phyloP scores from a whole-genome alignment of 2,797 vertebrate genomes.

The Malurus splendens region DNA sequence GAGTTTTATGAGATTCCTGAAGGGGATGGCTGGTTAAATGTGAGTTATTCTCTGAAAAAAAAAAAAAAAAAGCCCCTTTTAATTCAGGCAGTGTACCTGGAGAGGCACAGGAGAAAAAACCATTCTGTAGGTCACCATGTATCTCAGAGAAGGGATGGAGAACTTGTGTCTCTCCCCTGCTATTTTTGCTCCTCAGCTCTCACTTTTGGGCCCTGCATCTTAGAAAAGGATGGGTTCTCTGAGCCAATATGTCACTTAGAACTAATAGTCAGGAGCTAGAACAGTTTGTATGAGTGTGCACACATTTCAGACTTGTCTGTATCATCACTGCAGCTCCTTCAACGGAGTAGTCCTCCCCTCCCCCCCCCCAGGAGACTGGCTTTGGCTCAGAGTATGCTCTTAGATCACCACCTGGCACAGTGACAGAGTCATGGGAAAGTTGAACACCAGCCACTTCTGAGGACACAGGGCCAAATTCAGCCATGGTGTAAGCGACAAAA shows the following conservation, averaged over 20 bases:
- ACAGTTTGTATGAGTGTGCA: neutral
- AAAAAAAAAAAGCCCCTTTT: neutral
- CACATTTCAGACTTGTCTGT: slow-evolving; percentile 7
- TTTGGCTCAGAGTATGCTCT: slow-evolving; percentile 38
- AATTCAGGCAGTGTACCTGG: neutral
- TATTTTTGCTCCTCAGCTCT: slow-evolving; percentile 1
- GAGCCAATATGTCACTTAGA: neutral
- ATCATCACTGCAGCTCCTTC: slow-evolving; percentile 36
- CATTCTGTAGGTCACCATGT: neutral
- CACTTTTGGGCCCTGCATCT: neutral
- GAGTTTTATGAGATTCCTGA: neutral
- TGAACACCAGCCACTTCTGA: slow-evolving; percentile 57
- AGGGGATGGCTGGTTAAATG: neutral
- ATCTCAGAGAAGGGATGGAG: neutral
- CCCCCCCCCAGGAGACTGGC: neutral
- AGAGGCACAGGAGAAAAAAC: neutral
- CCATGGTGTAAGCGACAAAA: neutral
- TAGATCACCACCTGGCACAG: slow-evolving; percentile 58
- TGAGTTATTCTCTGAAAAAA: neutral
- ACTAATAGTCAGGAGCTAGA: slow-evolving; percentile 6
- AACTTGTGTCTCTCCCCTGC: neutral
- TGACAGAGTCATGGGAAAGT: slow-evolving; percentile 63
- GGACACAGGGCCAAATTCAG: slow-evolving; percentile 43
- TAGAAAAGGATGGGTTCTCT: neutral
- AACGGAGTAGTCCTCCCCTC: slow-evolving; percentile 26